Percentiles rank a stretch among this genome's conserved stretches.
Conservation (phyloP, 2,113 vertebrate species). For the Numenius arquata region DNA sequence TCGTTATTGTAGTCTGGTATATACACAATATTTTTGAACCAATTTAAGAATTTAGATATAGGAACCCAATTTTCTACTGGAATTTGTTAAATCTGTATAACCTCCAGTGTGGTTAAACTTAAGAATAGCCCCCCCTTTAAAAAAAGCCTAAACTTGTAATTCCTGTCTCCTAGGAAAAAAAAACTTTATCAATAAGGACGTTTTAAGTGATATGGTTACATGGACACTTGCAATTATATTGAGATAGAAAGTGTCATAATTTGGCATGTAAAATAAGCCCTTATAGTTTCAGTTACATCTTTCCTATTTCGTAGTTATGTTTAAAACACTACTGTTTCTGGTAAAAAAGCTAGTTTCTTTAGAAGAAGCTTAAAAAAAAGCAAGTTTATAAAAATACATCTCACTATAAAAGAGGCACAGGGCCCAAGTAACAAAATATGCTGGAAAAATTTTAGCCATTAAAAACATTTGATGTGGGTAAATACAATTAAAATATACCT, state of each 20-base stretch:
- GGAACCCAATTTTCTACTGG: background rate
- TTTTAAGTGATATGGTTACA: background rate
- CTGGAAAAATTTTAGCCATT: background rate
- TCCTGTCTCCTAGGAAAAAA: background rate
- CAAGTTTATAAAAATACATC: background rate
- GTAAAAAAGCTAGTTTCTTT: background rate
- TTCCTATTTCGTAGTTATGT: background rate
- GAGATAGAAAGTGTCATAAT: background rate
- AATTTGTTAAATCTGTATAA: background rate
- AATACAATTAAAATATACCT: background rate
- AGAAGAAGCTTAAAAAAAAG: background rate
- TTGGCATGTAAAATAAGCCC: background rate
- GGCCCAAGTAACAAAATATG: background rate
- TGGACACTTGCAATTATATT: background rate
- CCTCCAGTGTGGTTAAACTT: background rate
- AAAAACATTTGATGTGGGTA: background rate
- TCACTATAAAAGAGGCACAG: background rate
- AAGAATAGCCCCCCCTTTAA: background rate
- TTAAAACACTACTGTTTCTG: background rate
- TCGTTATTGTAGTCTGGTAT: background rate
- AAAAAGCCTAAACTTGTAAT: background rate
- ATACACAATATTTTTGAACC: background rate
- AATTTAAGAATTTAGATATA: background rate
- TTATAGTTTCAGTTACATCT: background rate
- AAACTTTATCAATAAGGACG: background rate